Conservation (phyloP, 2,113 vertebrate species). For the Cheirogaleus medius region DNA sequence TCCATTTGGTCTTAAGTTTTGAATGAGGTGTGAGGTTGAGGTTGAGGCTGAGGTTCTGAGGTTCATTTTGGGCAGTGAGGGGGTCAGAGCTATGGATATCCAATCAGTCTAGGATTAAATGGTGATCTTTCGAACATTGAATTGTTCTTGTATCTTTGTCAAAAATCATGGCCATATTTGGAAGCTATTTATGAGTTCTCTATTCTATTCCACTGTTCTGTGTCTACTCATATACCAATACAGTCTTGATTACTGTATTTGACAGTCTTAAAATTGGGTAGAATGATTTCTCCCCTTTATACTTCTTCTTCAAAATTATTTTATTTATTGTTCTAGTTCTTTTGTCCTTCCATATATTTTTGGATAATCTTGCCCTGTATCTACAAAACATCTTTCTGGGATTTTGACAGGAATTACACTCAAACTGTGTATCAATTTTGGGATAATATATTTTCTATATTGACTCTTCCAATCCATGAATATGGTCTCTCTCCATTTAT, state of each 20-base stretch:
- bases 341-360: constrained; percentile 17
- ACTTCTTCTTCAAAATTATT: background rate
- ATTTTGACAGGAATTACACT: background rate
- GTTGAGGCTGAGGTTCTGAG: background rate
- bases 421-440: background rate
- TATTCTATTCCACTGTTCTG: background rate
- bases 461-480: background rate
- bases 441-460: background rate
- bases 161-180: background rate
- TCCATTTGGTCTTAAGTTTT: constrained; percentile 4
- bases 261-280: background rate
- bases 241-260: background rate
- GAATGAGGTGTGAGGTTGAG: background rate
- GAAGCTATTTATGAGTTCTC: background rate
- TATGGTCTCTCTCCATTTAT: background rate
- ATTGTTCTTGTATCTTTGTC: background rate
- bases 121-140: background rate
- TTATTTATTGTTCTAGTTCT: constrained; percentile 14
- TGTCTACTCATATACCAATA: background rate
- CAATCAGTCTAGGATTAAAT: background rate
- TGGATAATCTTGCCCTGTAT: background rate
- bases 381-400: background rate
- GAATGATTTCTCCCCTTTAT: background rate
- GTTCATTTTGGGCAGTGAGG: background rate
- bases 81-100: background rate